Evolutionary conservation across 1,140 invertebrate genomes (phyloP), one percentile per base, ranked within the genome.

Genomic region (Diprion similis): DNA sequence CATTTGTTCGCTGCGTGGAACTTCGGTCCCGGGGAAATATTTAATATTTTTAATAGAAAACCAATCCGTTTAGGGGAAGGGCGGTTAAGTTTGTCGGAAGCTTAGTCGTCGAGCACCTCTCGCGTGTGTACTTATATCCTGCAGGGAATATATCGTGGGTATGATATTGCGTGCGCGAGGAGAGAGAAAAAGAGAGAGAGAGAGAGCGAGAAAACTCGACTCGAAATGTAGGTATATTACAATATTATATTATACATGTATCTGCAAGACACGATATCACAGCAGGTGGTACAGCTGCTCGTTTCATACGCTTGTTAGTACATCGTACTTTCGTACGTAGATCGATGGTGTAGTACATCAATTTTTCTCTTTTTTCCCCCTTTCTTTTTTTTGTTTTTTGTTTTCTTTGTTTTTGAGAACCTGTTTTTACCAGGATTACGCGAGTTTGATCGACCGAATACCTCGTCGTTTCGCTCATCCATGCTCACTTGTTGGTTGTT

Each of bases 31-130:
- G 24, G 24, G 24, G 6, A 79, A 78, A 79, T 81, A 78, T 81
- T 79, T 77, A 76, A 79, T 78, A 76, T 78, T 79, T 81, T 78
- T 79, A 77, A 81, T 79, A 76, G 80, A 68, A 78, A 80, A 75
- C 77, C 78, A 75, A 78, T 79, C 37, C 69, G 11, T 70, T 37
- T 10, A 18, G 15, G 19, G 18, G 24, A 37, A 10, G 66, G 19
- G 10, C n/a, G 11, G n/a, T 19, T 19, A 68, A 68, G 66, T 64
- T 64, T 17, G 59, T 15, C 13, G 13, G 59, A 37, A 6, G 8
- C 17, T 64, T 17, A 15, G 59, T 65, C 18, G 18, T 65, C 59
- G 18, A 68, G 45, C 13, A 15, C 45, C 45, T 68, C 18, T 13
- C 7, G 6, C 66, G n/a, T n/a, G n/a, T n/a, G n/a, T n/a, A n/a